A percentile compares a stretch with the other conserved stretches of the same genome.
Conservation (phyloP, 2,113 vertebrate genomes). For the Numida meleagris region DNA sequence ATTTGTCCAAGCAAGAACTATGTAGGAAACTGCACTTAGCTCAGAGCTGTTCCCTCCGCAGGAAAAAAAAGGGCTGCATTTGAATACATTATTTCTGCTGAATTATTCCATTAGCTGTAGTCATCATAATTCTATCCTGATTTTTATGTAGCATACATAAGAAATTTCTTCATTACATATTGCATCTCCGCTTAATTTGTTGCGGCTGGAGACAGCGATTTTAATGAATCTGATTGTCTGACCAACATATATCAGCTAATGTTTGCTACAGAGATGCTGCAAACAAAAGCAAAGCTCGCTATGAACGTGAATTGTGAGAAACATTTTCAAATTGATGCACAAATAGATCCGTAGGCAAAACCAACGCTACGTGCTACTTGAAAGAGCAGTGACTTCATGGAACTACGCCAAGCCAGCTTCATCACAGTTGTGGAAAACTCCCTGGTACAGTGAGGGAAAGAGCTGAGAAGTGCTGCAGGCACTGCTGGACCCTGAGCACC, state of each 20-base stretch:
- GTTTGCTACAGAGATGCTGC: not conserved
- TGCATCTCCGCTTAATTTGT: not conserved
- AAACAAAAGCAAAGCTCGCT: not conserved
- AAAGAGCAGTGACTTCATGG: not conserved
- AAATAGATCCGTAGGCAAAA: not conserved
- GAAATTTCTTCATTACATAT: conserved; percentile 5
- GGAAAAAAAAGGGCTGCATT: not conserved
- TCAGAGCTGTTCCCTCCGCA: conserved; percentile 3
- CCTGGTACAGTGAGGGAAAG: not conserved
- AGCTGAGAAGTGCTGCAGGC: not conserved
- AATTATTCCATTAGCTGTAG: conserved; percentile 42
- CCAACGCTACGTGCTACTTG: not conserved
- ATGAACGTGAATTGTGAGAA: not conserved
- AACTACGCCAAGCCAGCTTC: not conserved
- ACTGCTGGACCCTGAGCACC: no score
- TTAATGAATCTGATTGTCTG: not conserved
- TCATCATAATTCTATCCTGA: conserved; percentile 9
- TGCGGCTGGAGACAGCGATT: not conserved
- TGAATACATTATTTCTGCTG: conserved; percentile 40
- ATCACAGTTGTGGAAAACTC: not conserved
- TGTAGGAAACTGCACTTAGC: not conserved
- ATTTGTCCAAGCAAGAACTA: conserved; percentile 13
- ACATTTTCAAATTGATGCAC: not conserved
- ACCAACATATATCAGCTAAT: not conserved
- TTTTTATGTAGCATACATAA: conserved; percentile 7